Evolutionary conservation across 2,797 vertebrate genomes (phyloP).

Genomic region (Falco peregrinus): DNA sequence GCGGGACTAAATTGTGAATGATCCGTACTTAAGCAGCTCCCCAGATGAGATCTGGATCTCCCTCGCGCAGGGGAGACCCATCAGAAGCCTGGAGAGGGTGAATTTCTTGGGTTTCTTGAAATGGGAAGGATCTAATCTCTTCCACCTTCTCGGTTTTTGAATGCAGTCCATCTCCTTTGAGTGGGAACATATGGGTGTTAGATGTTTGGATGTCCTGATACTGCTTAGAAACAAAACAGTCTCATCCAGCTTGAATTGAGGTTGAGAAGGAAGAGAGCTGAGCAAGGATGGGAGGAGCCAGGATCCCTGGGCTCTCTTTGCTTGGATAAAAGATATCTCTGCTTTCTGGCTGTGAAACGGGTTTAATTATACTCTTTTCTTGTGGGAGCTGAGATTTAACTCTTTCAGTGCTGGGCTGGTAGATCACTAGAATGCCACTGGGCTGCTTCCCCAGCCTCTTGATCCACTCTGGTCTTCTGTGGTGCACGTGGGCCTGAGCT

Average conservation of each 20-base stretch:
- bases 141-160: not conserved
- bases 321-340: constrained; percentile 53
- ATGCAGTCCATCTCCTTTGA: not conserved
- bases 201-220: not conserved
- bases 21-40: not conserved
- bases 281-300: constrained; percentile 40
- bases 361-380: constrained; percentile 38
- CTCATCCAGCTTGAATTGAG: not conserved
- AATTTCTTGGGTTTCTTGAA: not conserved
- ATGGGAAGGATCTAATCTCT: not conserved
- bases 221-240: constrained; percentile 11
- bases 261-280: constrained; percentile 17
- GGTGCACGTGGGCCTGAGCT: not conserved
- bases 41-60: not conserved
- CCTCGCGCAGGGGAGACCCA: not conserved
- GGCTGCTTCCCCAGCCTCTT: not conserved
- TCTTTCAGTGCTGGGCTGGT: not conserved
- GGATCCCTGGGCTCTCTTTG: constrained; percentile 19
- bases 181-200: not conserved
- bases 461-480: not conserved
- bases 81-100: not conserved
- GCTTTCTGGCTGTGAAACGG: constrained; percentile 15
- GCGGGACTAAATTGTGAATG: not conserved
- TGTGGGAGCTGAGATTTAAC: constrained; percentile 18
- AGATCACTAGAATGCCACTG: not conserved